These are phyloP conservation scores for Hirtodrosophila confusa DNA, from an alignment of 2,888 invertebrate genomes.

Conservation along the genomic window DNA sequence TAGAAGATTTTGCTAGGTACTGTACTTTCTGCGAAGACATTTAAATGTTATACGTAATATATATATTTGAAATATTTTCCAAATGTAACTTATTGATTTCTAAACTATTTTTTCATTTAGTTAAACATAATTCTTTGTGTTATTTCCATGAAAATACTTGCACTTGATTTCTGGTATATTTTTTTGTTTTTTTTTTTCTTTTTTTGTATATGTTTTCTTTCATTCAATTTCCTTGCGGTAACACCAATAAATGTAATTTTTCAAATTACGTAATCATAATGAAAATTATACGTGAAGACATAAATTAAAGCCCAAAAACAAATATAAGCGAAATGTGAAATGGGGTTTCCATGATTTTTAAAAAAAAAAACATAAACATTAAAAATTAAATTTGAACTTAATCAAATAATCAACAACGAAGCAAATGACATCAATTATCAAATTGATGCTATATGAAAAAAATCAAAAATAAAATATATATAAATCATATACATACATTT, in stretches of 20 bases:
- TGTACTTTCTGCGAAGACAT: slow-evolving; percentile 67
- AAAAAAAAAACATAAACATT: slow-evolving; percentile 23
- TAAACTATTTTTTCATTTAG: slow-evolving; percentile 35
- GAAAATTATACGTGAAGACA: slow-evolving; percentile 51
- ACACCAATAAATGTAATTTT: slow-evolving; percentile 58
- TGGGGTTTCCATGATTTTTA: slow-evolving; percentile 17
- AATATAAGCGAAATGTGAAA: slow-evolving; percentile 24
- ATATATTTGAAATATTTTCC: slow-evolving; percentile 39
- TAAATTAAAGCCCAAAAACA: slow-evolving; percentile 58
- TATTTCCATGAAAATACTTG: slow-evolving; percentile 78
- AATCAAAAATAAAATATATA: slow-evolving; percentile 21
- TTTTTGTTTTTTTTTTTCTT: slow-evolving; percentile 18
- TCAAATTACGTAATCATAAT: slow-evolving; percentile 59
- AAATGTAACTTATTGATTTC: slow-evolving; percentile 40
- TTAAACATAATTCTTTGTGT: slow-evolving; percentile 63
- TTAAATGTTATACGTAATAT: slow-evolving; percentile 35
- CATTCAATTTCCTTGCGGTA: slow-evolving; percentile 14
- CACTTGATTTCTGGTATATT: slow-evolving; percentile 56
- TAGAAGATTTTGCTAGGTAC: slow-evolving; percentile 58
- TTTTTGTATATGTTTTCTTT: slow-evolving; percentile 22
- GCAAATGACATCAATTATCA: slow-evolving; percentile 44
- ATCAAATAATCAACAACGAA: slow-evolving; percentile 75
- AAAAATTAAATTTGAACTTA: slow-evolving; percentile 55
- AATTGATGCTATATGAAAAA: slow-evolving; percentile 33
- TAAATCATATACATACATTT: slow-evolving; percentile 22